phyloP scores from a whole-genome alignment of 1,140 invertebrate genomes.

The Branchinecta lynchi region DNA sequence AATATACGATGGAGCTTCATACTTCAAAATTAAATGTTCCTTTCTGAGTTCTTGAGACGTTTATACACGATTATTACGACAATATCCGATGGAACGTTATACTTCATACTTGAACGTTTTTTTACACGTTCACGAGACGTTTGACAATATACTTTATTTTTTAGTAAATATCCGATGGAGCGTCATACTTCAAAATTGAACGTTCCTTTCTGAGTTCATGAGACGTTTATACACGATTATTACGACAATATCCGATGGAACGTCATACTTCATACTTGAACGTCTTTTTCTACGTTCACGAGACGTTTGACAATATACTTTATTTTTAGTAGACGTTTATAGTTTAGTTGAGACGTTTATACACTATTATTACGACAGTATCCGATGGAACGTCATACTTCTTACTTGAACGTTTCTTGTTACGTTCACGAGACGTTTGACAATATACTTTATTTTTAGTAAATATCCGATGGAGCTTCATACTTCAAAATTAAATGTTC shows the following conservation, averaged over 20 bases:
- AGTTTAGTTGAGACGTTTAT: constrained; percentile 95
- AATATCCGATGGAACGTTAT: no score
- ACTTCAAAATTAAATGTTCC: constrained; percentile 64
- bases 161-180: no score
- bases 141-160: no score
- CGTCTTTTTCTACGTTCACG: constrained; percentile 88
- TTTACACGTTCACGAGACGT: no score
- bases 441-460: constrained; percentile 34
- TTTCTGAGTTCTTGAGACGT: constrained; percentile 94
- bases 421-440: constrained; percentile 94
- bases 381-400: no score
- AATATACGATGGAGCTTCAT: constrained; percentile 58
- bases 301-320: constrained; percentile 58
- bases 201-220: constrained; percentile 89
- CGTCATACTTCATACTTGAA: constrained; percentile 59
- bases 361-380: constrained; percentile 23
- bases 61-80: no score
- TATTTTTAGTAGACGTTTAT: constrained; percentile 60
- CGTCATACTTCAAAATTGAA: constrained; percentile 31
- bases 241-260: constrained; percentile 64
- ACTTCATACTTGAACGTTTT: no score
- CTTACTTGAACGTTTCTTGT: constrained; percentile 66
- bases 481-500: constrained; percentile 49
- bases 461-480: constrained; percentile 63
- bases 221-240: constrained; percentile 54